A percentile compares a stretch with the other conserved stretches of the same genome.
phyloP scores from a whole-genome alignment of 2,113 vertebrate species.

The Cinclus mexicanus region DNA sequence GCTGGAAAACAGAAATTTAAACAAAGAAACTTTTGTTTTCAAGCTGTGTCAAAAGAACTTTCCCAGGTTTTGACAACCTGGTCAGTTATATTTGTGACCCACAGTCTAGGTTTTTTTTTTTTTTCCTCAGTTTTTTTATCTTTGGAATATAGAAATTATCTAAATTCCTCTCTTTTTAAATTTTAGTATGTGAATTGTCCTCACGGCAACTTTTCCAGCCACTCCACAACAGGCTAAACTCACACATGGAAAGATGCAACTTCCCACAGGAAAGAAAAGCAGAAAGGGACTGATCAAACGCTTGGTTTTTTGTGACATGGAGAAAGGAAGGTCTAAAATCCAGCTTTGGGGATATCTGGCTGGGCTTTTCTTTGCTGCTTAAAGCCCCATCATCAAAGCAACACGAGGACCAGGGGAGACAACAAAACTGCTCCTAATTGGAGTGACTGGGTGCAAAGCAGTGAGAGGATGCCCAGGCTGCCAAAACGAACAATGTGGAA shows the following conservation, averaged over 20 bases:
- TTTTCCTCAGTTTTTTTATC: accelerated
- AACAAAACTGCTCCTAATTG: background rate
- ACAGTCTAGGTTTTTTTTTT: accelerated
- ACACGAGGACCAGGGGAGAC: background rate
- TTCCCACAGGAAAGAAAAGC: background rate
- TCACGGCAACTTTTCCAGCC: background rate
- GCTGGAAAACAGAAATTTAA: background rate
- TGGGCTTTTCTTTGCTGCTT: background rate
- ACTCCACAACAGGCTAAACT: background rate
- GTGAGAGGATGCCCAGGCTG: background rate
- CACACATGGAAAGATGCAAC: background rate
- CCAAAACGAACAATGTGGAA: background rate
- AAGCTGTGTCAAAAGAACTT: background rate
- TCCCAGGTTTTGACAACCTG: background rate
- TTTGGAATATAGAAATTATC: background rate
- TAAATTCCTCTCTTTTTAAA: background rate
- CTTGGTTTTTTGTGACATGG: background rate
- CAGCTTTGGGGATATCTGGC: background rate
- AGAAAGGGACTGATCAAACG: background rate
- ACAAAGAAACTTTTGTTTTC: constrained; percentile 14
- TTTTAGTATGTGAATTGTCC: background rate
- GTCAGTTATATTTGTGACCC: background rate
- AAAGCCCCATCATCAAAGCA: background rate
- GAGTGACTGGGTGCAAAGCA: background rate
- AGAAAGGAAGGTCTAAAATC: background rate